Evolutionary conservation across 2,888 invertebrate species (phyloP).

Genomic region (Spodoptera littoralis): DNA sequence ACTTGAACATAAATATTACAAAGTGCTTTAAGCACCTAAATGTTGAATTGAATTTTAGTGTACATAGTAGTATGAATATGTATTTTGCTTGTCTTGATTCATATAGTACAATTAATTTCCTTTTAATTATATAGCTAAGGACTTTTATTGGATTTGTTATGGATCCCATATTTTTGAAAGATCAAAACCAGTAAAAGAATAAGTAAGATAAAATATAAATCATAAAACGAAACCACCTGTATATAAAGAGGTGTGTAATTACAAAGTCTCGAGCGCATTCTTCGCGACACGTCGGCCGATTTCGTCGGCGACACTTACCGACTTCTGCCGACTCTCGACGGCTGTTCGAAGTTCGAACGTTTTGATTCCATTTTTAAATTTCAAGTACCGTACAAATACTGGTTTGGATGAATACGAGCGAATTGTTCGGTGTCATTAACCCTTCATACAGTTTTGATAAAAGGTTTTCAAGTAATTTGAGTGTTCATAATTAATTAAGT

Average conservation of each 20-base stretch:
- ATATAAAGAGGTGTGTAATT: slow-evolving; percentile 70
- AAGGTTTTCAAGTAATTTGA: slow-evolving; percentile 12
- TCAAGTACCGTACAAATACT: slow-evolving; percentile 58
- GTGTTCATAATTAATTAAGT: slow-evolving; percentile 3
- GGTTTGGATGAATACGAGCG: slow-evolving; percentile 51
- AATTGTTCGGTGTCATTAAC: slow-evolving; percentile 58
- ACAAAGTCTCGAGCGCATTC: slow-evolving; percentile 77
- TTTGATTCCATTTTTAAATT: slow-evolving; percentile 62
- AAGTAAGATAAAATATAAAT: not conserved
- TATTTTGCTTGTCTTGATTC: too few relatives aligned
- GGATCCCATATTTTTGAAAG: too few relatives aligned
- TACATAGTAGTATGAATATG: too few relatives aligned
- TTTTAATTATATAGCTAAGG: too few relatives aligned
- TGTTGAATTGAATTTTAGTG: too few relatives aligned
- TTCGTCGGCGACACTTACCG: slow-evolving; percentile 53
- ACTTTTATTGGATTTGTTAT: too few relatives aligned
- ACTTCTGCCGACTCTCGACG: slow-evolving; percentile 35
- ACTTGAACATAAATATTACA: too few relatives aligned
- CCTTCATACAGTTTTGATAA: slow-evolving; percentile 42
- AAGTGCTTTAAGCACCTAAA: too few relatives aligned
- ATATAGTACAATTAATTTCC: too few relatives aligned
- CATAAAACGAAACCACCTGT: slow-evolving; percentile 56
- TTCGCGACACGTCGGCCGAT: slow-evolving; percentile 77
- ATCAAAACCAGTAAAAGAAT: too few relatives aligned
- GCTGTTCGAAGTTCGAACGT: slow-evolving; percentile 35